Evolutionary conservation across 2,113 vertebrate genomes (phyloP), one percentile per base, ranked within the genome.

Genomic region (Aegithalos caudatus): DNA sequence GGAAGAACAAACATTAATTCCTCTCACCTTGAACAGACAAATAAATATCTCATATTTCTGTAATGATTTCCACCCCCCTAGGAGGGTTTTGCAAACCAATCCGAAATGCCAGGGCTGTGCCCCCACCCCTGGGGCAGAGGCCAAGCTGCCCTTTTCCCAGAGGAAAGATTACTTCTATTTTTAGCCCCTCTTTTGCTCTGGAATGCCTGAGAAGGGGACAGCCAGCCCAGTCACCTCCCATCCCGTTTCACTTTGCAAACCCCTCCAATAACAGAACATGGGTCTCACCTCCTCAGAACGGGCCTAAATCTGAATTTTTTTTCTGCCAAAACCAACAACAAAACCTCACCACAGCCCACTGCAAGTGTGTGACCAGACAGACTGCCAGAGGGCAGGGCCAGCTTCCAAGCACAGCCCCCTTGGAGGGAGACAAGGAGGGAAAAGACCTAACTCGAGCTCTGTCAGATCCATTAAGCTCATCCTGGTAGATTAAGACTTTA

Each of bases 81-180:
- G 33, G 12, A 80, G 51, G 57, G 29, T 57, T 45, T 18, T 5
- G 33, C 0, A 38, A 84, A 20, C 44, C 53, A n/a, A 76, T 40
- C 64, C 4, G 0, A 72, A 91, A 53, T 6, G 72, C 44, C 67
- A 65, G 74, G 2, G 45, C 51, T 57, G 64, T 18, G 38, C 71
- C n/a, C 45, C 61, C 82, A 65, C 48, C 56, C 12, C 70, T 2
- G 51, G 69, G 56, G 88, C 69, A 94, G 69, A 70, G 38, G 71
- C 88, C 84, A 42, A 56, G 71, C 66, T 7, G 71, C 23, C 91
- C 58, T 17, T 51, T 85, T 85, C 89, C 84, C 90, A 83, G 60
- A 67, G 91, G 85, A 71, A 83, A 66, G 82, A 88, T 73, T 90
- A 62, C 60, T 47, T 37, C 89, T 96, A 94, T 94, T 90, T 94